Evolutionary conservation across 2,113 vertebrate species (phyloP).

Genomic region (Rhegmatorhina hoffmannsi): DNA sequence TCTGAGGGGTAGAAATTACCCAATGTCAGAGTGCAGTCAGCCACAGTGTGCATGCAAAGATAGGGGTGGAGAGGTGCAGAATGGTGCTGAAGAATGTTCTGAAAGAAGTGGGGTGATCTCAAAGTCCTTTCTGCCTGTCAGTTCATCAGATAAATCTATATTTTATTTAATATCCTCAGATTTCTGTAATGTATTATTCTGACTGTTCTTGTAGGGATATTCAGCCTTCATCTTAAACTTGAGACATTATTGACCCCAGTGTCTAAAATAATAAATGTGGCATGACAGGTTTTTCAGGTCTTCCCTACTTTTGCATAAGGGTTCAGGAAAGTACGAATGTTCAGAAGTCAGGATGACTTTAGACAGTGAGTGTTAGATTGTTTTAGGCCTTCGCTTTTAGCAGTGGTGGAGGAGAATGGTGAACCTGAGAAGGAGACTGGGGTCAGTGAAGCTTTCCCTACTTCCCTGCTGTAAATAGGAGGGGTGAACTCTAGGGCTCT

Average conservation of each 20-base stretch:
- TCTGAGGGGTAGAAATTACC: background rate
- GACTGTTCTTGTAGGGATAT: background rate
- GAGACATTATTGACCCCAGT: accelerated
- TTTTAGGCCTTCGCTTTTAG: background rate
- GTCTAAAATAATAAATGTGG: background rate
- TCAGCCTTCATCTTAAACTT: background rate
- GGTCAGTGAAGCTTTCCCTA: background rate
- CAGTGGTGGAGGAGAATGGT: accelerated
- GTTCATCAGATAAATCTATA: background rate
- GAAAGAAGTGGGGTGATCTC: background rate
- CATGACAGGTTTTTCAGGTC: background rate
- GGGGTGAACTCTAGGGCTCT: background rate
- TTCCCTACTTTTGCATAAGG: background rate
- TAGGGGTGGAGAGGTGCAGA: background rate
- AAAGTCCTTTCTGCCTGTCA: background rate
- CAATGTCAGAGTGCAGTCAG: background rate
- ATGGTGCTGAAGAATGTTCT: background rate
- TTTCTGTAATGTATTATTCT: background rate
- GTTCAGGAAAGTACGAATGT: background rate
- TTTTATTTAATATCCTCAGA: background rate
- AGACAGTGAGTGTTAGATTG: background rate
- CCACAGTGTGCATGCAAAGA: background rate
- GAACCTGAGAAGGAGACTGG: background rate
- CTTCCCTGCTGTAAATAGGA: background rate
- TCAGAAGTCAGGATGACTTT: background rate